Evolutionary conservation across 2,797 vertebrate species (phyloP).

Genomic region (Sarcoramphus papa): DNA sequence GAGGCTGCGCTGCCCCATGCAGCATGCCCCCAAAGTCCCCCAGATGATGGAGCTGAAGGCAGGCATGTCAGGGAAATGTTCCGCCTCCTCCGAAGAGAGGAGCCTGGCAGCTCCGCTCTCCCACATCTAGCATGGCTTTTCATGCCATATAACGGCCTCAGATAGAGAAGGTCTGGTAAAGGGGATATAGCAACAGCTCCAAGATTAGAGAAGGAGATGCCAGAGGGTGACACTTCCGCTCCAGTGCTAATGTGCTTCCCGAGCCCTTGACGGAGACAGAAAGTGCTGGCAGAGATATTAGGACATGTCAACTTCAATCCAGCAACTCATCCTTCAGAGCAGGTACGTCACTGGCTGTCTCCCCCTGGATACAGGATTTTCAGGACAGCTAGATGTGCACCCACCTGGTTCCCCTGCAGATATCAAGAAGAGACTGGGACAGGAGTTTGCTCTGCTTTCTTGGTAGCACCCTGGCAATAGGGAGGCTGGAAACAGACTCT

Average conservation of each 20-base stretch:
- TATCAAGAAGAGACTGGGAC: not conserved
- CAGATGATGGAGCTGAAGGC: accelerated
- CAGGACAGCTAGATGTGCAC: not conserved
- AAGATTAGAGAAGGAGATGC: slow-evolving; percentile 41
- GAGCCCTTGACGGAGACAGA: slow-evolving; percentile 1
- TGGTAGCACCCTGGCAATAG: not conserved
- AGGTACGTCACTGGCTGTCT: not conserved
- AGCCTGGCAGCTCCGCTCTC: not conserved
- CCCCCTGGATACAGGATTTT: not conserved
- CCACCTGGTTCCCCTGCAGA: not conserved
- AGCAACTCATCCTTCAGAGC: slow-evolving; percentile 53
- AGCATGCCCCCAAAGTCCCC: accelerated
- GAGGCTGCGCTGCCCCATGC: not conserved
- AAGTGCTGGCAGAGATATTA: slow-evolving; percentile 49
- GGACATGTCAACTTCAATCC: slow-evolving; percentile 46
- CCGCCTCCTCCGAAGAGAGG: accelerated
- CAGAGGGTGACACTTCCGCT: slow-evolving; percentile 65
- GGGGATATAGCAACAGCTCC: not conserved
- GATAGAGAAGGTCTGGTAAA: slow-evolving; percentile 34
- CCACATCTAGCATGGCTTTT: not conserved
- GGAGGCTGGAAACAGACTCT: not conserved
- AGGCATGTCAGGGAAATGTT: not conserved
- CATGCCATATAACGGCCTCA: not conserved
- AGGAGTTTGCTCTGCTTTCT: not conserved
- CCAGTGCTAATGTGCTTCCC: slow-evolving; percentile 22